Evolutionary conservation across 1,140 invertebrate genomes (phyloP).

Genomic region (Lanistes nyassanus): DNA sequence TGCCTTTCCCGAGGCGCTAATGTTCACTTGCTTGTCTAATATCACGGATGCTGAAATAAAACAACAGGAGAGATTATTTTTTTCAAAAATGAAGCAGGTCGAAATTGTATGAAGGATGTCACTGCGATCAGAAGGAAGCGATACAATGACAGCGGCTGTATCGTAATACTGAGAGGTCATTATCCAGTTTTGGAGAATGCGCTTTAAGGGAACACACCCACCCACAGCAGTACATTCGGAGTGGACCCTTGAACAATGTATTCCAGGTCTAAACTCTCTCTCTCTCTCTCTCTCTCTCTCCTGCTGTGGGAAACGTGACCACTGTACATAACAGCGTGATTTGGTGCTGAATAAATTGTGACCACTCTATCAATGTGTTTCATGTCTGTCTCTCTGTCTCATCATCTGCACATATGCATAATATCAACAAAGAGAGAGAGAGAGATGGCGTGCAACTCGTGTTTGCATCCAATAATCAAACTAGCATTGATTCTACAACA

Average conservation of each 20-base stretch:
- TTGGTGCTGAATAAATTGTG: background rate
- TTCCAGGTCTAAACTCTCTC: background rate
- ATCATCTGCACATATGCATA: background rate
- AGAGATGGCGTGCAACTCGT: background rate
- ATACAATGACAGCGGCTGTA: background rate
- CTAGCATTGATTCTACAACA: background rate
- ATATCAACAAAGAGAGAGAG: conserved; percentile 7
- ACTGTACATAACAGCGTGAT: too few relatives aligned
- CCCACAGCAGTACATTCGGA: background rate
- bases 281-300: conserved; percentile 13
- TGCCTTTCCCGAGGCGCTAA: too few relatives aligned
- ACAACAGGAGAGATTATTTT: too few relatives aligned
- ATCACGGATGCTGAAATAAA: too few relatives aligned
- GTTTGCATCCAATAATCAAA: background rate
- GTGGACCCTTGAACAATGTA: background rate
- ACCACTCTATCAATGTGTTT: background rate
- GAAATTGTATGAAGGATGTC: too few relatives aligned
- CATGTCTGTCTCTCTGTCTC: conserved; percentile 3
- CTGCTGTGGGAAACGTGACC: too few relatives aligned
- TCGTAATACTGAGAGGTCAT: background rate
- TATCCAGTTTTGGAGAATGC: too few relatives aligned
- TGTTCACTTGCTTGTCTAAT: too few relatives aligned
- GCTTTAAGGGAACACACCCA: conserved; percentile 5
- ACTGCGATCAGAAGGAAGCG: background rate
- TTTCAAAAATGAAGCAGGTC: too few relatives aligned